Evolutionary conservation across 2,797 vertebrate species (phyloP), one percentile per base, ranked within the genome.

Genomic region (Numenius phaeopus): DNA sequence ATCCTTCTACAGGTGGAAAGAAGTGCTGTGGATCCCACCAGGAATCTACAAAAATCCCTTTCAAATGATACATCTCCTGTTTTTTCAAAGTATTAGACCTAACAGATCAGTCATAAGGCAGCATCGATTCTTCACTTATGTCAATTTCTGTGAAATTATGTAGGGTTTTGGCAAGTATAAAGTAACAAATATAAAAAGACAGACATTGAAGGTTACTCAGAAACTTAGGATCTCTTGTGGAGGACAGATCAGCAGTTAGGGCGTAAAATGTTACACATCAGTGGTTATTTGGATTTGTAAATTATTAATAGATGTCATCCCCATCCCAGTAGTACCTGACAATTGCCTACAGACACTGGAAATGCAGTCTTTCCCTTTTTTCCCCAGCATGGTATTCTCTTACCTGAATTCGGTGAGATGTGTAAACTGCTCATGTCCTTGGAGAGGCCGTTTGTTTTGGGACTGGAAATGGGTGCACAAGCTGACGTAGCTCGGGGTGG

Each of bases 371-470:
- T 44, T 22, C 18, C 4, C 8, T 2, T 15, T 30, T 40, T 16
- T 2, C 23, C 27, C 34, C 0, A 3, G 21, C 3, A 1, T 0
- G 21, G 17, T 1, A 3, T 10, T 6, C 3, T 73, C 95, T 98
- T 97, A 99, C 99, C 99, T 98, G 99, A 98, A 83, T 98, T 98
- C 11, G 99, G 99, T 1, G 99, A 99, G 61, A 99, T 99, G 97
- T 99, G 99, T 96, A 99, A 98, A 97, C 98, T 98, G 98, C 99
- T 99, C 99, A 99, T 98, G 97, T 99, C 99, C 98, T 99, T 99
- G 78, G 99, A 95, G 71, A 99, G 98, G 42, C 99, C 99, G 6
- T 99, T 99, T 89, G 99, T 99, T 97, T 99, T 99, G 64, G 99
- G 99, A 61, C 99, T 99, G 79, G 99, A 98, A 67, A 98, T 97